phyloP scores from a whole-genome alignment of 2,113 vertebrate genomes.

The Mesitornis unicolor region DNA sequence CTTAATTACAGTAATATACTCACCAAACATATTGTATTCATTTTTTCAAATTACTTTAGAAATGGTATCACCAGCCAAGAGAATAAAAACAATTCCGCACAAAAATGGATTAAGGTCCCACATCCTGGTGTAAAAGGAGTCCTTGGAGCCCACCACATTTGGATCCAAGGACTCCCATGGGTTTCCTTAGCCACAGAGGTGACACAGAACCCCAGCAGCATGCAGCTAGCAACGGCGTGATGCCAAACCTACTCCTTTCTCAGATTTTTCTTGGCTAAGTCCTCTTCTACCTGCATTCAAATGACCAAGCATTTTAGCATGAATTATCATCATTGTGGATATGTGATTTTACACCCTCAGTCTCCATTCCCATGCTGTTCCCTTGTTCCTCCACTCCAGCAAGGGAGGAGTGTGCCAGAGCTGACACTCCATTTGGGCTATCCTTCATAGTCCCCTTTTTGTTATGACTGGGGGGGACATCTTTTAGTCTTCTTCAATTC shows the following conservation, averaged over 20 bases:
- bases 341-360: background rate
- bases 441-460: background rate
- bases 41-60: slow-evolving; percentile 26
- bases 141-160: background rate
- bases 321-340: background rate
- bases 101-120: background rate
- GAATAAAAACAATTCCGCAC: background rate
- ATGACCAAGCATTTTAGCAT: background rate
- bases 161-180: background rate
- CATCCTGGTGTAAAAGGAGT: background rate
- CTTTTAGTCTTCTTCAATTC: background rate
- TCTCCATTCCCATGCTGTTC: background rate
- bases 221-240: background rate
- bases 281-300: background rate
- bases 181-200: background rate
- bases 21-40: slow-evolving; percentile 4
- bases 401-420: background rate
- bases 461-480: background rate
- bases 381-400: background rate
- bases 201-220: background rate
- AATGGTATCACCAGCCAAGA: background rate
- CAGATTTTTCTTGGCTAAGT: background rate
- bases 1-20: slow-evolving; percentile 40
- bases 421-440: background rate
- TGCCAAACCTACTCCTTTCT: background rate